These are phyloP conservation scores for Amblyornis subalaris DNA, from an alignment of 2,113 vertebrate genomes.

Conservation along the genomic window DNA sequence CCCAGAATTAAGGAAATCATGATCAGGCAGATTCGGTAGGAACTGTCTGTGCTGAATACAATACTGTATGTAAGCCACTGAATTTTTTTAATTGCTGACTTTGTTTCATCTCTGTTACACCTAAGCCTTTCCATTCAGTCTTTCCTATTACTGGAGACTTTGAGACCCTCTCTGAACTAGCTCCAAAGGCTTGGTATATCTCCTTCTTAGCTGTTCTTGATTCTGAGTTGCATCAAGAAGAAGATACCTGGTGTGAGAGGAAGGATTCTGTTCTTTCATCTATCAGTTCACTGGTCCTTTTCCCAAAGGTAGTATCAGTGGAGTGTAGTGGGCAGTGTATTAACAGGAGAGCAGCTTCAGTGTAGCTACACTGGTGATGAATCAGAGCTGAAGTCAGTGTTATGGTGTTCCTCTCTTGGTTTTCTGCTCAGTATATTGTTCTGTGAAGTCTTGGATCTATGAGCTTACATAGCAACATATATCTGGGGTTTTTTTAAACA, in stretches of 20 bases:
- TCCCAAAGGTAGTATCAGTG: neutral
- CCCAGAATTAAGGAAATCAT: neutral
- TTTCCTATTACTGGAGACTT: neutral
- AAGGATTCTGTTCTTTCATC: neutral
- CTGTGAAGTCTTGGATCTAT: neutral
- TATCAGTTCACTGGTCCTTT: neutral
- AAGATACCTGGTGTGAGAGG: neutral
- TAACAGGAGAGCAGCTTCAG: neutral
- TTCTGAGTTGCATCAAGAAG: neutral
- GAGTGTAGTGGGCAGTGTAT: neutral
- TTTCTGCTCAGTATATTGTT: neutral
- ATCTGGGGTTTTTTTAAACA: neutral
- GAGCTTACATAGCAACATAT: neutral
- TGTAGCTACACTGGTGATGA: neutral
- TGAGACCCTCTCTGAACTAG: neutral
- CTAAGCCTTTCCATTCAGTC: neutral
- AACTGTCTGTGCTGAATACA: neutral
- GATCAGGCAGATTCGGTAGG: neutral
- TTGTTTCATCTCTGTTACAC: neutral
- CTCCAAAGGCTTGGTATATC: neutral
- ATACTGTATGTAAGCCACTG: neutral
- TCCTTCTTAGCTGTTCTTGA: neutral
- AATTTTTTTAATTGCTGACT: neutral
- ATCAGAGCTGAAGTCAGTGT: neutral
- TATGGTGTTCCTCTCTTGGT: neutral